Evolutionary conservation across 2,888 invertebrate genomes (phyloP), one percentile per base, ranked within the genome.

Genomic region (Copidosoma aretas): DNA sequence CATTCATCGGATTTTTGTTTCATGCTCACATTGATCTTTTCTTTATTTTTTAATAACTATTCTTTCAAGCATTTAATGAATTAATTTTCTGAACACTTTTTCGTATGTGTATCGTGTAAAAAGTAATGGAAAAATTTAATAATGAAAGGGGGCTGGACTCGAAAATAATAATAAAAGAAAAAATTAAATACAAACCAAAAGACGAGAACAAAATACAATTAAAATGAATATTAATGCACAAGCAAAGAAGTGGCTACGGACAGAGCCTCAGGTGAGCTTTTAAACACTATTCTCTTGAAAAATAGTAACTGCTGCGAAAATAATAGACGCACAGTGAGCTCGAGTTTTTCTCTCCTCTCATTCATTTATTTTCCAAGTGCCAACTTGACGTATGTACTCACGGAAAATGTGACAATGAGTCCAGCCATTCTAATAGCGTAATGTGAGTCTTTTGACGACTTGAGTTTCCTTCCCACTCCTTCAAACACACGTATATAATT

Each of bases 211-310:
- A n/a, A n/a, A n/a, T n/a, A n/a, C n/a, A n/a, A n/a, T n/a, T n/a
- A n/a, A n/a, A n/a, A n/a, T 10, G 80, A 80, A 69, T 65, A 80
- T 82, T 81, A 80, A 81, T 75, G 74, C 71, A 73, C 66, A 71
- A 70, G 68, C 70, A 71, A 67, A 75, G 75, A 76, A 78, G 79
- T 77, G 79, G 78, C 78, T 79, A 80, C 80, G 73, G 81, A 76
- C 77, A 80, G 79, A 77, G 80, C 79, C 80, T 79, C 78, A 82
- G 82, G 82, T 82, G 82, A 83, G 82, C 82, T 81, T 78, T 77
- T 8, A 41, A 41, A 41, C 8, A 10, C 76, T 74, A 71, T 75
- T 75, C 73, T 60, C 54, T 65, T n/a, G n/a, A 32, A 46, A 56
- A 41, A 59, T 64, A 58, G 32, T 56, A 49, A 54, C 52, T 60